Evolutionary conservation across 2,888 invertebrate genomes (phyloP).

Genomic region (Mermis nigrescens): DNA sequence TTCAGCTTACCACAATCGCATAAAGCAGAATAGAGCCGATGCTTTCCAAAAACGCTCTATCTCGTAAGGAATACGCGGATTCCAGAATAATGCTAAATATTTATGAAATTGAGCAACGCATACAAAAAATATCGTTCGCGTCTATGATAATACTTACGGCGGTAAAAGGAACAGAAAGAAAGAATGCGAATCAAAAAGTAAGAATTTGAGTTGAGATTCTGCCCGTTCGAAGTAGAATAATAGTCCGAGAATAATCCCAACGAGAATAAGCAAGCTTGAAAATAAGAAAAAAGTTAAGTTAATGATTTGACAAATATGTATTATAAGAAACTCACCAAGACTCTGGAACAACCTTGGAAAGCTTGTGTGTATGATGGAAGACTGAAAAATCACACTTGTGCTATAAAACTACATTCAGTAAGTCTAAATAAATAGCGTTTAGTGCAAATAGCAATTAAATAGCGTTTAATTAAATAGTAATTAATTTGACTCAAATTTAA

Average conservation of each 20-base stretch:
- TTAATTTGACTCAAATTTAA: no score
- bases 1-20: conserved; percentile 41
- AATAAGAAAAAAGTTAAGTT: neutral
- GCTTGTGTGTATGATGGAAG: neutral
- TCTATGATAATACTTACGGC: conserved; percentile 1
- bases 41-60: conserved; percentile 40
- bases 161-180: conserved; percentile 1
- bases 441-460: no score
- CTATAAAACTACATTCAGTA: no score
- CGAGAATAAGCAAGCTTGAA: neutral
- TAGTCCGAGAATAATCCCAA: neutral
- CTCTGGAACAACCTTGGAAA: neutral
- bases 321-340: neutral
- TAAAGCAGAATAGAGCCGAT: conserved; percentile 40
- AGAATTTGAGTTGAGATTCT: neutral
- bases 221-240: neutral
- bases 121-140: neutral
- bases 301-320: neutral
- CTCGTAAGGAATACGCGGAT: conserved; percentile 41
- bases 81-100: conserved; percentile 36
- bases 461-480: no score
- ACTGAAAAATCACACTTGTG: neutral
- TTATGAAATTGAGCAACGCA: neutral
- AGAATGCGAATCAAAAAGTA: neutral
- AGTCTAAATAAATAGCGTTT: no score